Percentiles rank a stretch among this genome's conserved stretches.
phyloP scores from a whole-genome alignment of 1,140 invertebrate genomes.

The Pantala flavescens region DNA sequence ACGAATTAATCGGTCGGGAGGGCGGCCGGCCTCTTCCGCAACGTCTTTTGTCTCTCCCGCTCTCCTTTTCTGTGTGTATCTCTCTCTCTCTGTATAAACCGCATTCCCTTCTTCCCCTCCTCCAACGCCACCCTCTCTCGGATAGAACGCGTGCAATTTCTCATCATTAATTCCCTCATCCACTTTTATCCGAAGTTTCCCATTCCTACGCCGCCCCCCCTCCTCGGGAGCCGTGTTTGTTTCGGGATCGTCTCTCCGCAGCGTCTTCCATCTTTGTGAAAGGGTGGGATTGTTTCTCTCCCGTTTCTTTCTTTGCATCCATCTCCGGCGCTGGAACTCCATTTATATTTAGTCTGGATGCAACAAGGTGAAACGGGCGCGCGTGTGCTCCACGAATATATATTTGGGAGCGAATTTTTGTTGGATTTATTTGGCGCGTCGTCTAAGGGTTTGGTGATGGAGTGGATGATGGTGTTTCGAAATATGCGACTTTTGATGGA shows the following conservation, averaged over 20 bases:
- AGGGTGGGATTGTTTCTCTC: neutral
- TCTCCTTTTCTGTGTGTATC: neutral
- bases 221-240: neutral
- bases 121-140: neutral
- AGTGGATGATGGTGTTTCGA: too few relatives aligned
- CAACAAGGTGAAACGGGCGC: neutral
- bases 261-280: neutral
- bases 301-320: neutral
- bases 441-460: too few relatives aligned
- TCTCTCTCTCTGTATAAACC: neutral
- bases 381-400: too few relatives aligned
- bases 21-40: neutral
- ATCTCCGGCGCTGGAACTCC: neutral
- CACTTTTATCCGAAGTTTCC: neutral
- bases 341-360: neutral
- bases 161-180: slow-evolving; percentile 9
- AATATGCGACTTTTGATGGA: too few relatives aligned
- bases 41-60: neutral
- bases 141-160: slow-evolving; percentile 8
- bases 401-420: too few relatives aligned
- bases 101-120: neutral
- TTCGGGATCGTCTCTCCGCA: slow-evolving; percentile 6
- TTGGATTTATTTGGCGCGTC: too few relatives aligned
- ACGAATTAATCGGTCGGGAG: neutral
- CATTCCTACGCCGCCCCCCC: neutral